Base-by-base conservation (phyloP, 2,797 vertebrate species). In the Gastrophryne carolinensis region DNA sequence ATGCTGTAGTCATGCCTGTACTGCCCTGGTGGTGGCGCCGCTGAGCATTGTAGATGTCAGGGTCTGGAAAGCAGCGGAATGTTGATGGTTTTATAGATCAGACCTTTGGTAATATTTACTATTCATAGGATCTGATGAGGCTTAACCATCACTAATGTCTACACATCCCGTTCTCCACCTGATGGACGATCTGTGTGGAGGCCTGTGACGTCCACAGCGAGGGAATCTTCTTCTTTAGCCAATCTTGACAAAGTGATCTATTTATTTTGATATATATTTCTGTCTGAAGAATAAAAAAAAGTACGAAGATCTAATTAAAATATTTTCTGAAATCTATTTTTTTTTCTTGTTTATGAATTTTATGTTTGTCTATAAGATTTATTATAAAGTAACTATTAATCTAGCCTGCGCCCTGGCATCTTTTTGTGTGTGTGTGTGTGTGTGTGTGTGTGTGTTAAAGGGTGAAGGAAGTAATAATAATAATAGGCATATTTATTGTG, bases 161-260 rank as follows among this genome's bases (percentile, higher is more conserved):
- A 15, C 19, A 30, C 84, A 86, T 81, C 69, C 62, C 81, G 74
- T 52, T 68, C 72, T 15, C 32, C 84, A 82, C 81, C 82, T 80
- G 75, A 58, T 9, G 61, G 73, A 79, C 79, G 80, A 68, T 80
- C 78, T 29, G 77, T 52, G 67, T 64, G 54, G 50, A 54, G 58
- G 27, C 79, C 81, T 80, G 80, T 39, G 75, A n/a, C n/a, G n/a
- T n/a, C n/a, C n/a, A n/a, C n/a, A n/a, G n/a, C n/a, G n/a, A n/a
- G n/a, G n/a, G n/a, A n/a, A n/a, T n/a, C n/a, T n/a, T n/a, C n/a
- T n/a, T n/a, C n/a, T n/a, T n/a, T 34, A n/a, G 50, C 65, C 24
- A 24, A 24, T 37, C 47, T 24, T 27, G 39, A 58, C 67, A 37
- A 57, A 78, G 53, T 61, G 30, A 72, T 64, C 60, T 78, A 78